These are phyloP conservation scores for Anolis apletophallus DNA, from an alignment of 2,797 vertebrate species.

Conservation along the genomic window DNA sequence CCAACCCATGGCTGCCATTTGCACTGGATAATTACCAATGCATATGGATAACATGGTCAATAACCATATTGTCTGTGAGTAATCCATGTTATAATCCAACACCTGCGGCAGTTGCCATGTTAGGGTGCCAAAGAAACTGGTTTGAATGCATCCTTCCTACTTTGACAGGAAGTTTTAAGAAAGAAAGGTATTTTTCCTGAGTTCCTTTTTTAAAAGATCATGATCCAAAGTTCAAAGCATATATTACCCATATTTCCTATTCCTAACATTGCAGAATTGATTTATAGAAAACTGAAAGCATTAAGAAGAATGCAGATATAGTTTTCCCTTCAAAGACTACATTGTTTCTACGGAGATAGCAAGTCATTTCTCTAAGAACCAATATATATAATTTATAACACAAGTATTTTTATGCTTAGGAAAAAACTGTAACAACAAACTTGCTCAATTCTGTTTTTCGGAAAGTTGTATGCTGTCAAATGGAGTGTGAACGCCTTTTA, in stretches of 20 bases:
- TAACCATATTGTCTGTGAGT: no score
- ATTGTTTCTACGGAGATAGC: not conserved
- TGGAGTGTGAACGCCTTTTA: not conserved
- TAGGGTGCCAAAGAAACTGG: no score
- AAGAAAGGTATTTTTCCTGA: not conserved
- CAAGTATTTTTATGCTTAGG: not conserved
- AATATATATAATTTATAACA: not conserved
- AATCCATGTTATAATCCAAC: no score
- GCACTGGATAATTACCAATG: no score
- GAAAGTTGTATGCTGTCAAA: not conserved
- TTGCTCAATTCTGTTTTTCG: not conserved
- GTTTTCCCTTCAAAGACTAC: not conserved
- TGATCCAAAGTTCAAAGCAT: not conserved
- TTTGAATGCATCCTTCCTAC: not conserved
- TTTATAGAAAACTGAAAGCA: not conserved
- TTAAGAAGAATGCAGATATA: not conserved
- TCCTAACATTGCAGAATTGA: not conserved
- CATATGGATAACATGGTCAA: no score
- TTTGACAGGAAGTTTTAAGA: not conserved
- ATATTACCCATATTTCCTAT: no score
- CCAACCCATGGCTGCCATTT: no score
- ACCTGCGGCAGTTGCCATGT: no score
- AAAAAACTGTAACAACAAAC: not conserved
- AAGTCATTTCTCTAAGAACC: not conserved
- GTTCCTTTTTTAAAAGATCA: not conserved